Base-by-base conservation (phyloP, 2,113 vertebrate genomes). In the Eurypyga helias region DNA sequence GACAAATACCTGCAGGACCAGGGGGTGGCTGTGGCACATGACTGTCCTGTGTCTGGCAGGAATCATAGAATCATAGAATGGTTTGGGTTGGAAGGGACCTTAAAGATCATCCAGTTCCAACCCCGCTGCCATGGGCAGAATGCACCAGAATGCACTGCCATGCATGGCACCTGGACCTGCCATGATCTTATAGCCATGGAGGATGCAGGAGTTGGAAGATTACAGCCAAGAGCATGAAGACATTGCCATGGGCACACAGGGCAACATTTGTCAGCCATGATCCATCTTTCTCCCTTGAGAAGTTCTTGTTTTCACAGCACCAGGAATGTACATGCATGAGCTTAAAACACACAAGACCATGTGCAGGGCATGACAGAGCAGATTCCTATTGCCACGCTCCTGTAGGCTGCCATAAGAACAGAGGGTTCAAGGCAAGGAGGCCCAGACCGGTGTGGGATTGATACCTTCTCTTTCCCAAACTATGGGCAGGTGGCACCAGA, bases 271-370 rank as follows among this genome's bases (percentile, higher is more conserved):
- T 7, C 48, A 91, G 43, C 41, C 61, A 4, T 0, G 5, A 43
- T 19, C 29, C 75, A 62, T 26, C 31, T 49, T 54, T 65, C 17
- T 46, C 10, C 41, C 67, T 19, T 20, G 19, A 66, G n/a, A 15
- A 65, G 36, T 9, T 46, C 15, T 26, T 11, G 29, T 52, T 72
- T 71, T 28, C 33, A 33, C 29, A 65, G 62, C 8, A 33, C 19
- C 58, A 62, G 57, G 19, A 31, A 10, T 1, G 5, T 12, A 41
- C 0, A 0, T 18, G 31, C 64, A 28, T 7, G 33, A 49, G 17
- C 36, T 43, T 48, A 38, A 67, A 46, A 31, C 52, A 18, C 29
- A 26, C 33, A 23, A 26, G n/a, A 46, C 21, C 29, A 28, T 41
- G 13, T 1, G 10, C 33, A n/a, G 60, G 38, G 28, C n/a, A 10